Percentiles rank a stretch among this genome's conserved stretches.
Evolutionary conservation across 2,113 vertebrate species (phyloP).

Genomic region (Damaliscus lunatus): DNA sequence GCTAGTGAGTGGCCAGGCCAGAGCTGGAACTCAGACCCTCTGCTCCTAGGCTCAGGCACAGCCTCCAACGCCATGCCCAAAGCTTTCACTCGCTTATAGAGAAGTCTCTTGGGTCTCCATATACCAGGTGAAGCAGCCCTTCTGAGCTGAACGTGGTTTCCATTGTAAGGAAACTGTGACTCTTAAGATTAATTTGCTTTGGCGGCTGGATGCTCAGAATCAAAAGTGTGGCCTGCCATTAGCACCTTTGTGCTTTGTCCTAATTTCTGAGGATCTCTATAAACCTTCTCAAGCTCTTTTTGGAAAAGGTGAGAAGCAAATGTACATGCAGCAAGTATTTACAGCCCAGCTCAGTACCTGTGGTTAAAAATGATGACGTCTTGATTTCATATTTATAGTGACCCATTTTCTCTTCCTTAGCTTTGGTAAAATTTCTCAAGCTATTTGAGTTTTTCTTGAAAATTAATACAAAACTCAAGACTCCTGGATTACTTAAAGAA

Average conservation of each 20-base stretch:
- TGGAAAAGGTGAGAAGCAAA: neutral
- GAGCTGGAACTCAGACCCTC: neutral
- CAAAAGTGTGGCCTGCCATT: neutral
- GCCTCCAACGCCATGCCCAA: accelerated
- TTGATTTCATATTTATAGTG: neutral
- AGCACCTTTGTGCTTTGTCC: neutral
- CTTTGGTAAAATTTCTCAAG: neutral
- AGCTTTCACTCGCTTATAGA: neutral
- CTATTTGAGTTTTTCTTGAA: neutral
- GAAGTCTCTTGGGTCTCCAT: neutral
- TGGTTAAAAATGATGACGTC: neutral
- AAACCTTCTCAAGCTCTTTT: neutral
- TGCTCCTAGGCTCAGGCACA: too few relatives aligned
- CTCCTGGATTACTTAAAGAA: neutral
- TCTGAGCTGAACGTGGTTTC: neutral
- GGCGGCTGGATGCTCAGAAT: neutral
- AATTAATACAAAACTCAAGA: neutral
- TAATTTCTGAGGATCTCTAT: neutral
- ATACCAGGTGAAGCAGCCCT: neutral
- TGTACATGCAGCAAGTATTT: neutral
- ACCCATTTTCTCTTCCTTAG: neutral
- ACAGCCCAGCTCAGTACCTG: neutral
- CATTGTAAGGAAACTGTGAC: neutral
- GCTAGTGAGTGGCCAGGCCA: neutral
- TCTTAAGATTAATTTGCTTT: neutral